Conservation (phyloP, 2,113 vertebrate species). For the Cygnus buccinator region DNA sequence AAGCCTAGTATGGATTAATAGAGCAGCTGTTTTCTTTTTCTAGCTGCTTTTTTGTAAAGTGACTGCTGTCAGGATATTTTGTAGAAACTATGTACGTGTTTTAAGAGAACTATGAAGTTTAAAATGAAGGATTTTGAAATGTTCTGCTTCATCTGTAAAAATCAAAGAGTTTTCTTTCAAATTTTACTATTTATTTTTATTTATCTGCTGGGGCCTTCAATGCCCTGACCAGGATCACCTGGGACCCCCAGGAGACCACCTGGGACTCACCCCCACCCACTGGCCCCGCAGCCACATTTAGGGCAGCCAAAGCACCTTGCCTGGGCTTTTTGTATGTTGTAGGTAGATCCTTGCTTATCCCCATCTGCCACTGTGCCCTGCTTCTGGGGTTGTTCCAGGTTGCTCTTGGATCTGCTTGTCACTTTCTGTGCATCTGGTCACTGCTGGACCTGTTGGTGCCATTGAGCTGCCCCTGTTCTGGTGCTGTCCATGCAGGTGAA, state of each 20-base stretch:
- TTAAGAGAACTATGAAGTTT: neutral
- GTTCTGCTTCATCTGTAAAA: neutral
- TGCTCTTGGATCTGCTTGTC: neutral
- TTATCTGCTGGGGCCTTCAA: neutral
- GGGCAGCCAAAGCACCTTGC: fast-evolving
- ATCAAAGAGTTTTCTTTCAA: neutral
- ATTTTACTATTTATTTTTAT: no score
- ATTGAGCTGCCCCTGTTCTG: neutral
- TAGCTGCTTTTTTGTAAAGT: neutral
- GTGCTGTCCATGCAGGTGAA: neutral
- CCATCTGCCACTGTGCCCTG: fast-evolving
- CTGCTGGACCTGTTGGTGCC: neutral
- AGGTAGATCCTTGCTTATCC: fast-evolving
- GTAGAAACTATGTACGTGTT: neutral
- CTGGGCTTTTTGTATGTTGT: fast-evolving
- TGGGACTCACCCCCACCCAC: neutral
- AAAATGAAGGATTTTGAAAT: neutral
- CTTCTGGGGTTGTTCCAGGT: no score
- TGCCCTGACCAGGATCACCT: neutral
- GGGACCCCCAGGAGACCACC: neutral
- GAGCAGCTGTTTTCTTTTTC: neutral
- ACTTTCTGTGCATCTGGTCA: fast-evolving
- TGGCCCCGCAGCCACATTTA: neutral
- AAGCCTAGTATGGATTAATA: neutral
- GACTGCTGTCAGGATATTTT: neutral